Conservation (phyloP, 2,888 invertebrate species). For the Drosophila merina region DNA sequence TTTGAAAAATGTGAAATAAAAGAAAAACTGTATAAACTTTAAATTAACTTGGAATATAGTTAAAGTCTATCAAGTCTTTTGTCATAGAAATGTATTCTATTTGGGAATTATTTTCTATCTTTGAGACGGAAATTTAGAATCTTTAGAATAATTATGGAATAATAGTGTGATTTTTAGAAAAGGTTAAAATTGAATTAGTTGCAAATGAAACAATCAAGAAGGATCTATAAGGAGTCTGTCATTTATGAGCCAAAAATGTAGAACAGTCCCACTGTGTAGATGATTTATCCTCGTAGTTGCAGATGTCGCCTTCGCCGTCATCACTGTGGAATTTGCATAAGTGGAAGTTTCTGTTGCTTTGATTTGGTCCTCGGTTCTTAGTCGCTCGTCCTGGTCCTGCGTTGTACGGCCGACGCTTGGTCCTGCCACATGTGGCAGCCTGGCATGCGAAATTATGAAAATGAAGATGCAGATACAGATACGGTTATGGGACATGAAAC, state of each 20-base stretch:
- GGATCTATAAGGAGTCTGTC: no score
- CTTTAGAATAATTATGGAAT: no score
- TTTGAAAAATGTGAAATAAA: not conserved
- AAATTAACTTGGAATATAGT: not conserved
- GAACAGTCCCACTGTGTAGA: slow-evolving; percentile 13
- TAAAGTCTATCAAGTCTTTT: not conserved
- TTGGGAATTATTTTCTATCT: no score
- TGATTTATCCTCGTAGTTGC: slow-evolving; percentile 27
- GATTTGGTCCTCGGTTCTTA: slow-evolving; percentile 11
- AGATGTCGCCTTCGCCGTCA: slow-evolving; percentile 19
- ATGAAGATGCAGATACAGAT: slow-evolving; percentile 44
- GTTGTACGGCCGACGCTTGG: slow-evolving; percentile 10
- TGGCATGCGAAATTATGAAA: slow-evolving; percentile 59
- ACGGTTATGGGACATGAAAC: slow-evolving; percentile 3
- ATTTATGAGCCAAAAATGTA: no score
- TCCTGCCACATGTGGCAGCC: slow-evolving; percentile 37
- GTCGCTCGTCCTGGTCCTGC: slow-evolving; percentile 12
- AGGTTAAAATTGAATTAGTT: no score
- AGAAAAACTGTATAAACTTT: not conserved
- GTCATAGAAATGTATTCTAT: no score
- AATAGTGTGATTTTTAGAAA: no score
- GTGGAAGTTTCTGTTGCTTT: slow-evolving; percentile 37
- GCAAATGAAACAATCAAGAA: no score
- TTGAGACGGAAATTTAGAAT: no score
- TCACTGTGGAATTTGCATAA: slow-evolving; percentile 58